Percentiles rank a stretch among this genome's conserved stretches.
Conservation (phyloP, 2,113 vertebrate genomes). For the Callipepla californica region DNA sequence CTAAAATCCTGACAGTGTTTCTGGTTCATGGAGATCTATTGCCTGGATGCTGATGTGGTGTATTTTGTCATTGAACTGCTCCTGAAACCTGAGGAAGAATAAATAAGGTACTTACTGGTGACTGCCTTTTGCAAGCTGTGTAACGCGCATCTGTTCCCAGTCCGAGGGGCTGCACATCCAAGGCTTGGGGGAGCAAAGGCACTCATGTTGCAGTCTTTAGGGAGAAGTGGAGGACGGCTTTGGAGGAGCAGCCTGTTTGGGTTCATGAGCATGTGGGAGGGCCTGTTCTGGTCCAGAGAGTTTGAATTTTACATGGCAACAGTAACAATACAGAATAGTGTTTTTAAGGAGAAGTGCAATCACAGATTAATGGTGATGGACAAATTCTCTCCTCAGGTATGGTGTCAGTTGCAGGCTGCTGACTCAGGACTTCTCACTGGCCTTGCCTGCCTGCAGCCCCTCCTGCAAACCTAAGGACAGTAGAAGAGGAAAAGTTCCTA, state of each 20-base stretch:
- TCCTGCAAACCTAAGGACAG: neutral
- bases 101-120: neutral
- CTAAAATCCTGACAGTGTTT: rapidly evolving
- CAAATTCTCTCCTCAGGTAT: neutral
- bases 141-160: neutral
- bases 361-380: neutral
- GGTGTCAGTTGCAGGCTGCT: neutral
- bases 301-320: neutral
- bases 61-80: neutral
- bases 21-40: neutral
- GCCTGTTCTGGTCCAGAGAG: neutral
- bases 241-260: neutral
- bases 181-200: neutral
- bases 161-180: neutral
- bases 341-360: neutral
- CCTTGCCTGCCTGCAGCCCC: neutral
- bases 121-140: neutral
- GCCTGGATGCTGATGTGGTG: neutral
- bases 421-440: neutral
- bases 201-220: neutral
- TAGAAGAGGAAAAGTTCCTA: neutral
- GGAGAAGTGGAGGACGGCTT: neutral
- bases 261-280: neutral
- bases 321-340: neutral
- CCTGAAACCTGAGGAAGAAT: neutral